Base-by-base conservation (phyloP, 2,113 vertebrate genomes). In the Catharus bicknelli region DNA sequence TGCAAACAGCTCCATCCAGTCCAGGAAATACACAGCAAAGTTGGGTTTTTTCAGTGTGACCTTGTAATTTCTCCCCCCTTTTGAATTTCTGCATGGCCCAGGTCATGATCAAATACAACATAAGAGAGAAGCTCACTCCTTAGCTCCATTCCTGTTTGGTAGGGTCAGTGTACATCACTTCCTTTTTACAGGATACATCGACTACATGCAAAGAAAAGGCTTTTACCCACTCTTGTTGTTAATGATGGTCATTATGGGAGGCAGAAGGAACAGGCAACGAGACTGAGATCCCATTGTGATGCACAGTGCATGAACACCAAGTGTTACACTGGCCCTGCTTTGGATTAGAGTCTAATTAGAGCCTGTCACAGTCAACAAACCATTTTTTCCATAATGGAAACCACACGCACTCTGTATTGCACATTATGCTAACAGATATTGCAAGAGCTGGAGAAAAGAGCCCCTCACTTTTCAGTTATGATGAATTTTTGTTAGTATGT, bases 291-390 rank as follows among this genome's bases (percentile, higher is more conserved):
- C 67, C 13, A 26, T 76, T 85, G 85, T 61, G 75, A 93, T 63
- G 75, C 57, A 45, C 51, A 45, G 70, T n/a, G 45, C 59, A 90
- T 57, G 86, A 88, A 54, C 70, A 82, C 4, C 2, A 48, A 86
- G 85, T 15, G 13, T 72, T 90, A 59, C 12, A 11, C 57, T 59
- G 62, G 36, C 62, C 42, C 72, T 76, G 79, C 83, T 80, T 91
- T 90, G 17, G 42, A 50, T 57, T 85, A 29, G 43, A 90, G 63
- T 48, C 70, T 90, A 92, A 95, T 91, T 94, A 74, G 86, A 93
- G 76, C 72, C 79, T 85, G 81, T 79, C 82, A 73, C 51, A 62
- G 66, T 55, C 91, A 95, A 68, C 87, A 82, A 90, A 68, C 82
- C 51, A 29, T 87, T 85, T 76, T 50, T 72, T 72, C 70, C 47